These are phyloP conservation scores for Odobenus rosmarus DNA, from an alignment of 2,113 vertebrate species.

Conservation along the genomic window DNA sequence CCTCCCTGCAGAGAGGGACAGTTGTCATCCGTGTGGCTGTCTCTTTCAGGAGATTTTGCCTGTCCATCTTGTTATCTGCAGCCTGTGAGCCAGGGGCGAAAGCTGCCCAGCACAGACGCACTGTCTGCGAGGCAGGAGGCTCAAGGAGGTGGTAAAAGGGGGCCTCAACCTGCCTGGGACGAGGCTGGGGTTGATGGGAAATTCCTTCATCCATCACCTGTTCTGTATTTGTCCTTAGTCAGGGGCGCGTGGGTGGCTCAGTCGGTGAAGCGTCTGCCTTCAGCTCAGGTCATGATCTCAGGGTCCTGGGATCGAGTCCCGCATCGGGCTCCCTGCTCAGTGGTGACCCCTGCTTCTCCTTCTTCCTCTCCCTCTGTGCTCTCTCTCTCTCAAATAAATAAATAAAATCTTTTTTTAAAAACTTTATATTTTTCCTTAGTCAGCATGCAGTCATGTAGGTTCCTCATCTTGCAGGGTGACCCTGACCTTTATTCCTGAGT, in stretches of 20 bases:
- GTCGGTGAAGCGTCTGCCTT: too few species aligned
- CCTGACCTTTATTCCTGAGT: neutral
- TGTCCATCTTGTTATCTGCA: rapidly evolving
- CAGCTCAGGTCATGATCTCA: too few species aligned
- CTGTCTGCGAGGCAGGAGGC: neutral
- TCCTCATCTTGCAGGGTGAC: too few species aligned
- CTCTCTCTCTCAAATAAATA: too few species aligned
- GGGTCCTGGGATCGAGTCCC: too few species aligned
- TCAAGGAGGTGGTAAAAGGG: too few species aligned
- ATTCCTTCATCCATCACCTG: neutral
- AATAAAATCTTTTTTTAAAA: too few species aligned
- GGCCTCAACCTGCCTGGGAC: neutral
- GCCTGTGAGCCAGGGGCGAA: rapidly evolving
- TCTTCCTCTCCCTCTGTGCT: too few species aligned
- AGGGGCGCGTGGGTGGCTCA: too few species aligned
- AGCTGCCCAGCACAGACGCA: rapidly evolving
- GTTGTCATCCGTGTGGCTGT: rapidly evolving
- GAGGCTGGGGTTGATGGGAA: neutral
- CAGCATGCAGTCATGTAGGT: too few species aligned
- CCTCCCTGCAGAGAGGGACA: rapidly evolving
- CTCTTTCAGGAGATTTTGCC: rapidly evolving
- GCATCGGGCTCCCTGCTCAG: too few species aligned
- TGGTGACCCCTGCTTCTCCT: too few species aligned
- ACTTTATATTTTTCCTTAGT: neutral
- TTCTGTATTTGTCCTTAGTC: neutral